Conservation (phyloP, 2,888 invertebrate species). For the Cenopis cana region DNA sequence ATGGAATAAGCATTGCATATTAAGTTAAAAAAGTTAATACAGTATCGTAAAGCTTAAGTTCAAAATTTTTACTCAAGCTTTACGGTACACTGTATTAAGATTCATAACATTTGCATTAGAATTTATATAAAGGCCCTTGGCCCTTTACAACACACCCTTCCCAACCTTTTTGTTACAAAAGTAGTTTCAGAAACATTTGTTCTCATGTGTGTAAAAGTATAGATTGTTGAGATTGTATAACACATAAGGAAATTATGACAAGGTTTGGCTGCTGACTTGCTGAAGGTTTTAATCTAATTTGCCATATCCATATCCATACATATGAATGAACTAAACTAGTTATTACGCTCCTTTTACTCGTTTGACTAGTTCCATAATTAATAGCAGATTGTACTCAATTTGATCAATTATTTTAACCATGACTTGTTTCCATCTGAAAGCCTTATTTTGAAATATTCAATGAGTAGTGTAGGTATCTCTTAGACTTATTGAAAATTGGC, state of each 20-base stretch:
- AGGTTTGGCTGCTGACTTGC: not conserved
- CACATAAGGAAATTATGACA: not conserved
- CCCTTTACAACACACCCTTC: too few species aligned
- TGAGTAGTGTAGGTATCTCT: not conserved
- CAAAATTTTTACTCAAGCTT: too few species aligned
- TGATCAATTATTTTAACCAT: not conserved
- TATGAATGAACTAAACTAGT: not conserved
- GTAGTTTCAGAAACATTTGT: too few species aligned
- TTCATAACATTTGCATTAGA: too few species aligned
- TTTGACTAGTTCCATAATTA: not conserved
- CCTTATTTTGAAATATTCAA: slow-evolving; percentile 1
- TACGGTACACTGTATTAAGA: too few species aligned
- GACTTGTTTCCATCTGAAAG: not conserved
- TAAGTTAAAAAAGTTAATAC: too few species aligned
- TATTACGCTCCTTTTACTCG: not conserved
- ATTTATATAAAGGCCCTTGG: too few species aligned
- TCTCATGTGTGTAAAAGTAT: too few species aligned
- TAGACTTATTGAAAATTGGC: slow-evolving; percentile 16
- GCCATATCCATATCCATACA: too few species aligned
- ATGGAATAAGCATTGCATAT: not conserved
- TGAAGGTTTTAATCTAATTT: not conserved
- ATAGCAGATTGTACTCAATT: not conserved
- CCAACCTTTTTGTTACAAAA: too few species aligned
- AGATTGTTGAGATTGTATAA: not conserved
- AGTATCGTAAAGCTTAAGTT: too few species aligned